Base-by-base conservation (phyloP, 2,888 invertebrate genomes). In the Teleogryllus oceanicus region DNA sequence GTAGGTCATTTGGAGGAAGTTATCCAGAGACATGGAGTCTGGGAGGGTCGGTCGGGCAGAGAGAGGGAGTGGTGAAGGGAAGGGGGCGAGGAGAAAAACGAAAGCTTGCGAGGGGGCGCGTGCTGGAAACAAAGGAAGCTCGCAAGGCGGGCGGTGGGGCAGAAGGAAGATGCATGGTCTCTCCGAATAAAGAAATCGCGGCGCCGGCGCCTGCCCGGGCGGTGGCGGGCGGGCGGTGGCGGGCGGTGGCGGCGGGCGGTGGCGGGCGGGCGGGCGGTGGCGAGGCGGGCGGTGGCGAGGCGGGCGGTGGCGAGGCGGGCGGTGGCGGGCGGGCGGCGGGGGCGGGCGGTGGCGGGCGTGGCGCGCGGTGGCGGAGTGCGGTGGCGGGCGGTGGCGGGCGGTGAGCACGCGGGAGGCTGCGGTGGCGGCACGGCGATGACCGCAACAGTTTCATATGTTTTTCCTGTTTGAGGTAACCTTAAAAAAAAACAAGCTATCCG, bases 81-180 rank as follows among this genome's bases (percentile, higher is more conserved):
- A 62, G 3, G 2, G 8, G 62, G 62, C 62, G n/a, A 62, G n/a
- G 62, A 62, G 62, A 62, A 13, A 62, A n/a, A n/a, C 13, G 62
- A 62, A 13, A 62, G n/a, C 62, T 62, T 11, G 62, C 62, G 13
- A 62, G 16, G 62, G 62, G 16, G 62, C 62, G 62, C 62, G 62
- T n/a, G 62, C 62, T n/a, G 62, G 62, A 62, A 62, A 62, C 62
- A 62, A 62, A 62, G 62, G 62, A 62, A 62, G 16, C 16, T 18
- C 62, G 62, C 62, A 62, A 13, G 62, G 62, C 62, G 62, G 4
- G 62, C 62, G 62, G 62, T 13, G 62, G 62, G 62, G 62, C 62
- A n/a, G 62, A 62, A 62, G 62, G 62, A 62, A 62, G 62, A 62
- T 11, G 62, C 62, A 62, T 62, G 62, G 62, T 62, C 62, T 37